Evolutionary conservation across 2,888 invertebrate genomes (phyloP).

Genomic region (Yponomeuta cagnagella): DNA sequence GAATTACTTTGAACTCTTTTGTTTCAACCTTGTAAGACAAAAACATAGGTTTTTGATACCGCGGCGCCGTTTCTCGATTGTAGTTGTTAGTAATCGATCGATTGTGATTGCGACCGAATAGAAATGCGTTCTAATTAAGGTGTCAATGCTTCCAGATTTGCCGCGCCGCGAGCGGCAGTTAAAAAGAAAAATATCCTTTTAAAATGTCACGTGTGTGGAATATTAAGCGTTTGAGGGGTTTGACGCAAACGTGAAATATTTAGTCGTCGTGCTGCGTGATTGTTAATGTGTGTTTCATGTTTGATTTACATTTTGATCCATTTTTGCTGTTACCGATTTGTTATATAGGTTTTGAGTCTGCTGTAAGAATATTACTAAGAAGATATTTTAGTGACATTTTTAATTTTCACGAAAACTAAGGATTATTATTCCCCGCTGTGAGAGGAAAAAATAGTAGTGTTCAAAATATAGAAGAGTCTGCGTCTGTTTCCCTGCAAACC

Average conservation of each 20-base stretch:
- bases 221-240: constrained; percentile 10
- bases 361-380: no score
- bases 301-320: constrained; percentile 6
- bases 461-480: constrained; percentile 18
- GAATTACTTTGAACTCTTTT: constrained; percentile 59
- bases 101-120: constrained; percentile 33
- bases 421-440: no score
- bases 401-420: no score
- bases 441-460: no score
- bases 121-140: constrained; percentile 57
- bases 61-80: constrained; percentile 45
- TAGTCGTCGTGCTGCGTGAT: neutral
- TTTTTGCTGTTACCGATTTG: no score
- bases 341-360: no score
- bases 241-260: neutral
- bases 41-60: constrained; percentile 60
- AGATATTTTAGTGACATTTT: no score
- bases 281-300: constrained; percentile 3
- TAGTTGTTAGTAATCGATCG: constrained; percentile 49
- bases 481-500: constrained; percentile 23
- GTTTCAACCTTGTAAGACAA: constrained; percentile 62
- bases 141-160: constrained; percentile 31
- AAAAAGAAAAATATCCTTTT: constrained; percentile 13
- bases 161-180: constrained; percentile 16
- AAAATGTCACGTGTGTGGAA: constrained; percentile 16